phyloP scores from a whole-genome alignment of 2,888 invertebrate genomes.

The Cerastis leucographa region DNA sequence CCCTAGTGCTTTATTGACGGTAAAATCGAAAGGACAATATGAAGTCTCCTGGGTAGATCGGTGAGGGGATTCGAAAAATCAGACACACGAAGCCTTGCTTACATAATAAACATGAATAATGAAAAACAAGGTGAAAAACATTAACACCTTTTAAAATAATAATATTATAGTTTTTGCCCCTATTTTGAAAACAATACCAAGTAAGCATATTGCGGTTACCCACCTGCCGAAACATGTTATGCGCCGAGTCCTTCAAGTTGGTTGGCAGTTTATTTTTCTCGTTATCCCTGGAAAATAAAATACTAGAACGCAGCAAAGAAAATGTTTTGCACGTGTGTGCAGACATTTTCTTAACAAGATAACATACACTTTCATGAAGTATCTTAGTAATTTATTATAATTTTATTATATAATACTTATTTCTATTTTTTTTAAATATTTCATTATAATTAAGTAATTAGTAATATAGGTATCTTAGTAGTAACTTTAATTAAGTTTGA shows the following conservation, averaged over 20 bases:
- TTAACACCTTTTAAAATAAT: not conserved
- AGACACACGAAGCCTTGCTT: not conserved
- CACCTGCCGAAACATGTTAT: not conserved
- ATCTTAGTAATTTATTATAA: too few relatives aligned
- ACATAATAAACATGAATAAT: not conserved
- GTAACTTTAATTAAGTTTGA: too few relatives aligned
- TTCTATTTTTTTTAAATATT: too few relatives aligned
- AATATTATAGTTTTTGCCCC: not conserved
- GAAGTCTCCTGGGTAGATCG: not conserved
- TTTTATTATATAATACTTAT: too few relatives aligned
- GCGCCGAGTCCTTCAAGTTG: not conserved
- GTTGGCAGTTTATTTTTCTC: not conserved
- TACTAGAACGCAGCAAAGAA: not conserved
- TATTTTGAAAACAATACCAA: not conserved
- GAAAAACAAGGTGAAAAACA: not conserved
- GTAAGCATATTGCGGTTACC: not conserved
- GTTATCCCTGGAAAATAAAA: not conserved
- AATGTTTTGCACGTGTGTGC: not conserved
- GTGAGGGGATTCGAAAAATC: not conserved
- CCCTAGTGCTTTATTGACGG: not conserved
- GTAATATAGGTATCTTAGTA: too few relatives aligned
- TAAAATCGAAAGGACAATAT: conserved; percentile 9
- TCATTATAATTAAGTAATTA: too few relatives aligned
- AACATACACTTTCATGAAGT: too few relatives aligned
- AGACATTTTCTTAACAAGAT: not conserved